Evolutionary conservation across 2,888 invertebrate genomes (phyloP), one percentile per base, ranked within the genome.

Genomic region (Tenthredo livida): DNA sequence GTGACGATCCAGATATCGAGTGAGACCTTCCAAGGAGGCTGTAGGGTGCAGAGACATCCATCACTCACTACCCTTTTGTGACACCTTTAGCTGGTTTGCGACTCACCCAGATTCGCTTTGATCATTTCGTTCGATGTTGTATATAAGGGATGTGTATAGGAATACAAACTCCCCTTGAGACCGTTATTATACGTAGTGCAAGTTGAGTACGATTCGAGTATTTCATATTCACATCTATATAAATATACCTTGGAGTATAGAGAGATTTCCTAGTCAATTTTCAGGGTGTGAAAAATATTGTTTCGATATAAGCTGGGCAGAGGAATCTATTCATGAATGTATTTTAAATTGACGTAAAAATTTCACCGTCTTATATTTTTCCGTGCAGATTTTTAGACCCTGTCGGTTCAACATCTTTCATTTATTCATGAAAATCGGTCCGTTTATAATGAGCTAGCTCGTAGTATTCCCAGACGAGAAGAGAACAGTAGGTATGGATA

Each of bases 51-150:
- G 70, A 37, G 25, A 78, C 77, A 78, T 78, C 54, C 77, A 78
- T 78, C 77, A 78, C 58, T 7, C 54, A 6, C n/a, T n/a, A 78
- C 58, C 77, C 54, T 78, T 37, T n/a, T 10, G 54, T 25, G 77
- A 78, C 54, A 54, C 54, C 58, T 54, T 33, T 58, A 9, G 43
- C 29, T 50, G 7, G 9, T n/a, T 50, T 54, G 50, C 33, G n/a
- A 58, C 33, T 37, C 17, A 15, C 50, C 33, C 9, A 54, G 58
- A 54, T 78, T 78, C 58, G n/a, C 77, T 78, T 78, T 58, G 77
- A 78, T 78, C 77, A 78, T 78, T 58, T 58, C 37, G n/a, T 78
- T 7, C 33, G 17, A 78, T 9, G 33, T 47, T 43, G 43, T 78
- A 78, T 29, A n/a, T 58, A 17, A 15, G 29, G 33, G 10, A 10